Evolutionary conservation across 2,888 invertebrate genomes (phyloP), one percentile per base, ranked within the genome.

Genomic region (Heliconius ethilla): DNA sequence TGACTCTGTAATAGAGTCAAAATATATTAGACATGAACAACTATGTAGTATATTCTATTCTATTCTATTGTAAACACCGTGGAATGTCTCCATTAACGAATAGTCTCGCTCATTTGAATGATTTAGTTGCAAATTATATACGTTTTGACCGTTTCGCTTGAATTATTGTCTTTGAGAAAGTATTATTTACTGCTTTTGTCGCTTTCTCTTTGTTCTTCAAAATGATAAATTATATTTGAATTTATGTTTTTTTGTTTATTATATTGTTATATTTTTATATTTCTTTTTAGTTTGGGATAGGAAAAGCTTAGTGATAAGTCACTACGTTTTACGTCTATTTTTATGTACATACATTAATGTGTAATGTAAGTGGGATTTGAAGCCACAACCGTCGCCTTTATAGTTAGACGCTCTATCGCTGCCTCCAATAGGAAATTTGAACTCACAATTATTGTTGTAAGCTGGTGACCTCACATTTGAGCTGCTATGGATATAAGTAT

Each of bases 131-230:
- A 88, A 89, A 89, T 90, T 87, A 89, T 87, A 85, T 85, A 87
- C 90, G 89, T 91, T 91, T 89, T 87, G 88, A 85, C 83, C 81
- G 87, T 84, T 86, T 83, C 83, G 83, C 82, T 55, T 87, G 89
- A 88, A 84, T 87, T 87, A 88, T 88, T 87, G 87, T 83, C 87
- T 88, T 84, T 88, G 87, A 87, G 89, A 89, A 88, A 88, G 88
- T 85, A 86, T 88, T 86, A 91, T 91, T 91, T 90, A 92, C 88
- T 88, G 90, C 89, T 89, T 91, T 92, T 92, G 91, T 91, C 86
- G 18, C 29, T 85, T 55, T 77, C 70, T 75, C 75, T 80, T 78
- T 79, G 79, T 80, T 75, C 69, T 75, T 77, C 33, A 27, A 59
- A 25, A 75, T 70, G 77, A 75, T 67, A 66, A 18, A 59, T 59